Base-by-base conservation (phyloP, 2,888 invertebrate genomes). In the Clistopyga incitator region DNA sequence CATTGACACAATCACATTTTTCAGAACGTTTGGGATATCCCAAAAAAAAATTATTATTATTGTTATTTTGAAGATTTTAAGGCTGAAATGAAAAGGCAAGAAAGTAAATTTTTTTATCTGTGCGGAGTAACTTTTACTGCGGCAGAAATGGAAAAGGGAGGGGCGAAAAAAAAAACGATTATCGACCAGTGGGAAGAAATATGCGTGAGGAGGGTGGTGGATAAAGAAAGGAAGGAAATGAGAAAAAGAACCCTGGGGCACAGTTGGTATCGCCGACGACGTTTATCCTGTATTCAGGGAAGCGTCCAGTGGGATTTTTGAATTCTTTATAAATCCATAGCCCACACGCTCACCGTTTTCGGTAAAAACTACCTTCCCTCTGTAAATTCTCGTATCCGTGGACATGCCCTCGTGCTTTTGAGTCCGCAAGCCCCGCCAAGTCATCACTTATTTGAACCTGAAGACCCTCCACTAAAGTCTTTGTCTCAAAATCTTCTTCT, bases 201-300 rank as follows among this genome's bases (percentile, higher is more conserved):
- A 42, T 25, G 23, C 15, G 64, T 13, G 3, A 25, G 13, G 3
- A 25, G 13, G 25, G 25, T 15, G 20, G 11, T 23, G 15, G 38
- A 50, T 64, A 23, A 47, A 18, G 56, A 18, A 11, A 11, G 45
- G 50, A 20, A 67, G 23, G 67, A 23, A 56, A n/a, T 18, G 18
- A 13, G 47, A 50, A 15, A 54, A 76, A 68, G 54, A 78, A 38
- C 13, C 13, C 25, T 56, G 10, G 81, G 70, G 45, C 70, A 56
- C 75, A 76, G 70, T 45, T 82, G 74, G 25, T 29, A 78, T 34
- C 2, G 54, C 1, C 23, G 47, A 52, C 34, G 23, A 38, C 61
- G 68, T 72, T 78, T 78, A 82, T 78, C 47, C 61, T 56, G 70
- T 67, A 78, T 77, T 82, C 72, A 45, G 52, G n/a, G 8, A 34